Percentiles rank a stretch among this genome's conserved stretches.
Conservation (phyloP, 2,113 vertebrate genomes). For the Laticauda colubrina region DNA sequence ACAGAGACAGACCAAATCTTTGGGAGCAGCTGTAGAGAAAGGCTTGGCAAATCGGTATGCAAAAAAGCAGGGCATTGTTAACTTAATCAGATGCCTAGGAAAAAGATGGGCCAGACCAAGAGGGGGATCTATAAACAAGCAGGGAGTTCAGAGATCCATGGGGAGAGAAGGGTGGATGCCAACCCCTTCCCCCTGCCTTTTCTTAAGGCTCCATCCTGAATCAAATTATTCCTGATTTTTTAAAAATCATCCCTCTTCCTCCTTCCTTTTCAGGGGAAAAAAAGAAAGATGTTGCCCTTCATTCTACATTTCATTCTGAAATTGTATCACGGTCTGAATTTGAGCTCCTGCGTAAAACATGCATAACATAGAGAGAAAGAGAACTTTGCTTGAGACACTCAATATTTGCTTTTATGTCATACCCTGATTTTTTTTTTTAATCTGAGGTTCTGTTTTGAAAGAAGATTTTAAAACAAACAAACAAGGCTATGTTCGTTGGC, state of each 20-base stretch:
- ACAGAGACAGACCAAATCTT: slow-evolving; percentile 90
- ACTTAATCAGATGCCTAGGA: slow-evolving; percentile 99
- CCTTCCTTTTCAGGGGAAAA: neutral
- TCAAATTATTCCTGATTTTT: slow-evolving; percentile 39
- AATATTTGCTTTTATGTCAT: neutral
- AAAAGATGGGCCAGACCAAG: slow-evolving; percentile 88
- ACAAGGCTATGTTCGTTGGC: neutral
- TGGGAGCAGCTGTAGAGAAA: slow-evolving; percentile 87
- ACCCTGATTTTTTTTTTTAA: neutral
- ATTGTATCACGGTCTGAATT: neutral
- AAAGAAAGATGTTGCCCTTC: slow-evolving; percentile 58
- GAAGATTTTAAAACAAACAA: neutral
- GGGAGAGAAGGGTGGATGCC: slow-evolving; percentile 69
- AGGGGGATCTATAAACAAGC: slow-evolving; percentile 76
- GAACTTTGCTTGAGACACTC: neutral
- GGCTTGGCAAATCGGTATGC: slow-evolving; percentile 98
- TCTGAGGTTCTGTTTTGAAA: neutral
- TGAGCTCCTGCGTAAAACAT: neutral
- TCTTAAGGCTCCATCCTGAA: slow-evolving; percentile 69
- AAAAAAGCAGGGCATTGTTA: slow-evolving; percentile 99
- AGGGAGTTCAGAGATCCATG: slow-evolving; percentile 71
- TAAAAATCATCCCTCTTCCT: slow-evolving; percentile 16
- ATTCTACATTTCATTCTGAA: neutral
- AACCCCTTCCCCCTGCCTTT: neutral
- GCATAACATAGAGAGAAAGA: neutral